phyloP scores from a whole-genome alignment of 2,888 invertebrate genomes.

The Resseliella maxima region DNA sequence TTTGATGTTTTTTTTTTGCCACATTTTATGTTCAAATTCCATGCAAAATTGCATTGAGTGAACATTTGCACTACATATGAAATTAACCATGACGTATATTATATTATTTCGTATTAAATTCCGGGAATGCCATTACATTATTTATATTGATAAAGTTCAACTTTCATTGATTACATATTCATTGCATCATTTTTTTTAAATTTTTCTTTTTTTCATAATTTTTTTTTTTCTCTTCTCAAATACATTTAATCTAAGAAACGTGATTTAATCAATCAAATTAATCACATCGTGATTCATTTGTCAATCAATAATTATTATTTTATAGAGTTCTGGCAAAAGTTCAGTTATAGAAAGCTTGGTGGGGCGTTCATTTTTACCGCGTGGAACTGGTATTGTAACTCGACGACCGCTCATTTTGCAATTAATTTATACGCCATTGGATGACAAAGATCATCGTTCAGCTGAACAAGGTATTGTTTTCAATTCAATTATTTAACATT shows the following conservation, averaged over 20 bases:
- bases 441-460: constrained; percentile 86
- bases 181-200: background rate
- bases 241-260: too few species aligned
- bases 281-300: constrained; percentile 31
- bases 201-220: background rate
- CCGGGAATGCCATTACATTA: background rate
- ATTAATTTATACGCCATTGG: constrained; percentile 89
- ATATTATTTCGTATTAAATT: background rate
- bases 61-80: background rate
- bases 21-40: too few species aligned
- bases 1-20: too few species aligned
- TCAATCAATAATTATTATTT: background rate
- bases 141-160: background rate
- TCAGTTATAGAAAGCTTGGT: constrained; percentile 98
- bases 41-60: too few species aligned
- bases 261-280: background rate
- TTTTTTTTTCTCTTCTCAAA: too few species aligned
- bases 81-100: background rate
- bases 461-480: constrained; percentile 82
- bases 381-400: constrained; percentile 98
- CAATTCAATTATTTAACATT: background rate
- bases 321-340: constrained; percentile 98
- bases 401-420: constrained; percentile 94
- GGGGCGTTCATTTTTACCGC: constrained; percentile 95
- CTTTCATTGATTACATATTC: too few species aligned